phyloP scores from a whole-genome alignment of 2,888 invertebrate species.

The Scaptomyza reducta region DNA sequence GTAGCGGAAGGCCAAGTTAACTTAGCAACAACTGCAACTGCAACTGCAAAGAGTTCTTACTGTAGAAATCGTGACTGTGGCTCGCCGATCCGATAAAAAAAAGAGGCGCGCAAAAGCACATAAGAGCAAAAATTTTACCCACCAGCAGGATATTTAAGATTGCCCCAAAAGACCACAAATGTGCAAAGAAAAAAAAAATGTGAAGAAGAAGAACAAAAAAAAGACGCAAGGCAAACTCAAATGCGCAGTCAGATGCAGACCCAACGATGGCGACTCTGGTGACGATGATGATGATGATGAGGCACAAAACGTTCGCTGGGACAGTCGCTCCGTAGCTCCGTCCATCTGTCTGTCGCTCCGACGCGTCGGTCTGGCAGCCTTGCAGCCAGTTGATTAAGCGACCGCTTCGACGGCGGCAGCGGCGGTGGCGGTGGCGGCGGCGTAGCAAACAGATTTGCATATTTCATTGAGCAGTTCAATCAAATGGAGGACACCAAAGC shows the following conservation, averaged over 20 bases:
- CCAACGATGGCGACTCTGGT: slow-evolving; percentile 55
- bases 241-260: slow-evolving; percentile 43
- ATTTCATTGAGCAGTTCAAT: slow-evolving; percentile 84
- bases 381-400: slow-evolving; percentile 78
- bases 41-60: slow-evolving; percentile 43
- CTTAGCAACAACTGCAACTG: slow-evolving; percentile 44
- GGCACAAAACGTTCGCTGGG: slow-evolving; percentile 50
- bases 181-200: slow-evolving; percentile 34
- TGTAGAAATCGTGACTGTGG: slow-evolving; percentile 82
- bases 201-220: not conserved
- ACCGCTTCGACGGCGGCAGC: slow-evolving; percentile 43
- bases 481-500: slow-evolving; percentile 77
- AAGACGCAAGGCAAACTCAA: slow-evolving; percentile 5
- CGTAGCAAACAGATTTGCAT: slow-evolving; percentile 79
- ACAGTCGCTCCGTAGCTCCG: slow-evolving; percentile 18
- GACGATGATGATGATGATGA: slow-evolving; percentile 50
- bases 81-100: slow-evolving; percentile 81
- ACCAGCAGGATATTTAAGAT: slow-evolving; percentile 84
- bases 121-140: slow-evolving; percentile 77
- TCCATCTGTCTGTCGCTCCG: not conserved
- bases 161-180: slow-evolving; percentile 76
- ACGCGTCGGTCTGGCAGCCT: slow-evolving; percentile 30
- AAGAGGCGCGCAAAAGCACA: slow-evolving; percentile 53
- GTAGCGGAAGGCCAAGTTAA: slow-evolving; percentile 26
- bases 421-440: slow-evolving; percentile 40